phyloP scores from a whole-genome alignment of 2,888 invertebrate genomes.

The Ctena decussata region DNA sequence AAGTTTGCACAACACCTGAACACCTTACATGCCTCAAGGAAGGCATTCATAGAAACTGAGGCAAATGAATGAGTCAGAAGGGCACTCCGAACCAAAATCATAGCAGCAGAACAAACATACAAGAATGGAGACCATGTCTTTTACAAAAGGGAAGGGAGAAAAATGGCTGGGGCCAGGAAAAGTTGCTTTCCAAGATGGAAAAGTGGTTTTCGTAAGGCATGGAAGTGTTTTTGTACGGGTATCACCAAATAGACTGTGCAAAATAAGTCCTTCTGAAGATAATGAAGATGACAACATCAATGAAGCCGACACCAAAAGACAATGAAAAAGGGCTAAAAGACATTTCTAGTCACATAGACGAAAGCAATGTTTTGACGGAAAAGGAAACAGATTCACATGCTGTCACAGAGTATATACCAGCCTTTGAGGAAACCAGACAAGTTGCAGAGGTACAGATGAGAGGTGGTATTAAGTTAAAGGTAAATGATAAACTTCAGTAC shows the following conservation, averaged over 20 bases:
- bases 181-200: slow-evolving; percentile 27
- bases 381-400: neutral
- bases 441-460: neutral
- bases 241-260: slow-evolving; percentile 13
- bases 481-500: slow-evolving; percentile 32
- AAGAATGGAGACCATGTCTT: slow-evolving; percentile 52
- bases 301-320: neutral
- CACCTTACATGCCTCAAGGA: slow-evolving; percentile 40
- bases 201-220: slow-evolving; percentile 19
- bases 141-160: slow-evolving; percentile 58
- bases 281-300: neutral
- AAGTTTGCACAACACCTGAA: slow-evolving; percentile 50
- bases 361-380: neutral
- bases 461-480: neutral
- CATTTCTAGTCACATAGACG: neutral
- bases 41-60: slow-evolving; percentile 57
- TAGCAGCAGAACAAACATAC: slow-evolving; percentile 54
- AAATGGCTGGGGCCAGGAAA: slow-evolving; percentile 26
- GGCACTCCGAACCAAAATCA: slow-evolving; percentile 48
- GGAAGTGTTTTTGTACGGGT: slow-evolving; percentile 24
- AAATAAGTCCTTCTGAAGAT: neutral
- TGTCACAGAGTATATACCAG: neutral
- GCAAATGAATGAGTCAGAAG: slow-evolving; percentile 55
- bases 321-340: too few species aligned
- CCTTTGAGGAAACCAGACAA: neutral